Conservation (phyloP, 2,797 vertebrate genomes). For the Melanotaenia maccullochi region DNA sequence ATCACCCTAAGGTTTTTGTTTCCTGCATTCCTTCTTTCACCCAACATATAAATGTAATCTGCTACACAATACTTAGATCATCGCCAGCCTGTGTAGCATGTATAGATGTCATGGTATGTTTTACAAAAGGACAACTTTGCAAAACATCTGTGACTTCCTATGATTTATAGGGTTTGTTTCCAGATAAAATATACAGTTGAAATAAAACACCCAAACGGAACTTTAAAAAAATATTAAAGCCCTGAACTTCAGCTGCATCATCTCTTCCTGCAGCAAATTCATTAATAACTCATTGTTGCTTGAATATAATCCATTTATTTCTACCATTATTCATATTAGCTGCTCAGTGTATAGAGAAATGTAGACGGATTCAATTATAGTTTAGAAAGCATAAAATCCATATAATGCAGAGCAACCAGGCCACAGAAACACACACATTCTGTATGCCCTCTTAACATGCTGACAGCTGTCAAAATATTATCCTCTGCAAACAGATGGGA, state of each 20-base stretch:
- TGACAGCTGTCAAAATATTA: slow-evolving; percentile 66
- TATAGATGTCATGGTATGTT: background rate
- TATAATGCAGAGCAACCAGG: background rate
- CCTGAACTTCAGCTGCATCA: background rate
- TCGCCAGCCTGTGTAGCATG: too few species aligned
- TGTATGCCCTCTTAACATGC: slow-evolving; percentile 19
- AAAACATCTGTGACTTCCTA: background rate
- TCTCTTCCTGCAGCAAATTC: too few species aligned
- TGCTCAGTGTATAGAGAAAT: background rate
- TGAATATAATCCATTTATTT: background rate
- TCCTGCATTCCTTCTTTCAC: background rate
- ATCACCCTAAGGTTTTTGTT: background rate
- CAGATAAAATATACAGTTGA: too few species aligned
- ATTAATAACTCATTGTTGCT: background rate
- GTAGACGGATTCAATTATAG: background rate
- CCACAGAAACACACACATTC: background rate
- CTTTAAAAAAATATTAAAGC: background rate
- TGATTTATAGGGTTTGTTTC: too few species aligned
- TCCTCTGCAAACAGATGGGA: slow-evolving; percentile 29
- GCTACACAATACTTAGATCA: background rate
- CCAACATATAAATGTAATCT: background rate
- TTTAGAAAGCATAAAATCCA: background rate
- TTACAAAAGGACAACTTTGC: background rate
- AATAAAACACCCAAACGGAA: too few species aligned
- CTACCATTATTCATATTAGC: background rate